Conservation (phyloP, 1,140 invertebrate genomes). For the Theocolax elegans region DNA sequence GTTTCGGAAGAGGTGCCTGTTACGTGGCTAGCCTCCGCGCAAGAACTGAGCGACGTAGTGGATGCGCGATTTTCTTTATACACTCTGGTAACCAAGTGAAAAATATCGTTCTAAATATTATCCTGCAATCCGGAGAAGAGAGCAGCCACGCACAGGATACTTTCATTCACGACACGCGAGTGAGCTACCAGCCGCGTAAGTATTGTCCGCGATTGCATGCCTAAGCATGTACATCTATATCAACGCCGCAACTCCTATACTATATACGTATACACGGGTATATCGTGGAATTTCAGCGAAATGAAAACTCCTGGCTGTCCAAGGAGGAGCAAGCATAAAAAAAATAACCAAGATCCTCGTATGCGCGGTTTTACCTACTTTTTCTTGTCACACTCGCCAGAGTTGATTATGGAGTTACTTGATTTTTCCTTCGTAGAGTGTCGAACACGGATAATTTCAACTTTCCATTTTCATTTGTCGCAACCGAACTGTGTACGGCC, state of each 20-base stretch:
- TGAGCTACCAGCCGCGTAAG: conserved; percentile 52
- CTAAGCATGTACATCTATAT: neutral
- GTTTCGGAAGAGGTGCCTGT: conserved; percentile 45
- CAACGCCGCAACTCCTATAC: too few species aligned
- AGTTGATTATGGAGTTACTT: conserved; percentile 23
- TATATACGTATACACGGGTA: too few species aligned
- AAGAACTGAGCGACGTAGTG: conserved; percentile 66
- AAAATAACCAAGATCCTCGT: conserved; percentile 14
- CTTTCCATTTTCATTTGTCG: conserved; percentile 40
- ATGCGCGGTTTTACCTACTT: conserved; percentile 24
- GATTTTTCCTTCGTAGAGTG: conserved; percentile 9
- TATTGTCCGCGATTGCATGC: conserved; percentile 54
- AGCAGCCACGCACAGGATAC: conserved; percentile 53
- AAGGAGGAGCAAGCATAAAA: neutral
- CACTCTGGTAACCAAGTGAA: conserved; percentile 68
- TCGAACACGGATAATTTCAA: conserved; percentile 28
- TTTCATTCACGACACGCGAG: conserved; percentile 69
- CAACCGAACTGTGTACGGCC: conserved; percentile 1
- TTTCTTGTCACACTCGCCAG: conserved; percentile 27
- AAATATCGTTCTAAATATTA: conserved; percentile 71
- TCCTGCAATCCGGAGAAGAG: conserved; percentile 54
- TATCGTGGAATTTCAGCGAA: conserved; percentile 29
- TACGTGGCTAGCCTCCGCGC: conserved; percentile 52
- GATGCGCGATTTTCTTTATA: conserved; percentile 69
- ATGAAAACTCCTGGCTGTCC: conserved; percentile 21